Base-by-base conservation (phyloP, 2,888 invertebrate species). In the Craniophora ligustri region DNA sequence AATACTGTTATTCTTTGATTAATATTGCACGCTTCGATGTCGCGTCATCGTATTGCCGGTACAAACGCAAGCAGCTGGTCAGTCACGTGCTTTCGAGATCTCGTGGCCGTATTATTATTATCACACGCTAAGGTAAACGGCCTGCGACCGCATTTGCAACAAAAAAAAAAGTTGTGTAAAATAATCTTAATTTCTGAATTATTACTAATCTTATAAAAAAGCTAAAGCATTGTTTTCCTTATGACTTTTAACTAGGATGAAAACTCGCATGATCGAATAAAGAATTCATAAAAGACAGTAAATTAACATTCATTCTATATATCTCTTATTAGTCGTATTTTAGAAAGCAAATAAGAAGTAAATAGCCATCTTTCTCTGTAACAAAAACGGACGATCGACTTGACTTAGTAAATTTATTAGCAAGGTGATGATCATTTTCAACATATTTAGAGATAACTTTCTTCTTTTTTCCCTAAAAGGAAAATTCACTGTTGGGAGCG, bases 121-220 rank as follows among this genome's bases (percentile, higher is more conserved):
- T 61, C 71, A 56, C 64, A 64, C 46, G 49, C 59, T 72, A 64
- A 71, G 75, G 72, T 72, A 74, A 72, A 72, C 56, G 75, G 64
- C 75, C 72, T 71, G 59, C 60, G 64, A 55, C 51, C 32, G 31
- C n/a, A 38, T 64, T 58, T 16, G 34, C 42, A n/a, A n/a, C n/a
- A n/a, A n/a, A n/a, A n/a, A n/a, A n/a, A n/a, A 34, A 48, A 40
- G 32, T 34, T 42, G 13, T 39, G 23, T 15, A 13, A 35, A 36
- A 49, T 41, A 34, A 32, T 49, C 30, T 15, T 46, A 13, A 45
- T 35, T 34, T 57, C 14, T 14, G 50, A n/a, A n/a, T n/a, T n/a
- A n/a, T n/a, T n/a, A n/a, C n/a, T n/a, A n/a, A n/a, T n/a, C n/a
- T n/a, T n/a, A n/a, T n/a, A n/a, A n/a, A n/a, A n/a, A n/a, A n/a